Evolutionary conservation across 2,113 vertebrate genomes (phyloP).

Genomic region (Psammodynastes pulverulentus): DNA sequence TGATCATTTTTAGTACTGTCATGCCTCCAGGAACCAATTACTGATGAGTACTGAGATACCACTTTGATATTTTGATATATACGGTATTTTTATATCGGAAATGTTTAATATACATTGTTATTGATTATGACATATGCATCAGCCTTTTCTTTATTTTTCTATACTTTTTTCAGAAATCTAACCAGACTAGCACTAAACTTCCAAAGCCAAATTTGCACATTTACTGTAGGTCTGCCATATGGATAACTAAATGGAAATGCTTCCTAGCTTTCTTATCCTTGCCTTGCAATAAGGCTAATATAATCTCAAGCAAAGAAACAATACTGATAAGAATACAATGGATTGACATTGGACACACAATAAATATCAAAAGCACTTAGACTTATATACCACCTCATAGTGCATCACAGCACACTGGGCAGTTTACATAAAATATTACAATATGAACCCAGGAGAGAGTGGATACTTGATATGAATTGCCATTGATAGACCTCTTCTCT

Average conservation of each 20-base stretch:
- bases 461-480: neutral
- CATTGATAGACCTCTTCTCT: neutral
- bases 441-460: neutral
- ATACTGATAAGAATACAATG: neutral
- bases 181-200: neutral
- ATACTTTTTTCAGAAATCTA: neutral
- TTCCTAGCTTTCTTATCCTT: neutral
- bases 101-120: neutral
- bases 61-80: neutral
- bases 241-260: neutral
- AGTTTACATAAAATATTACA: neutral
- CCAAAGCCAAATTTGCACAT: neutral
- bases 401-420: neutral
- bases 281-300: neutral
- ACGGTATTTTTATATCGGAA: neutral
- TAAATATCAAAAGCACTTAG: neutral
- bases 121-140: neutral
- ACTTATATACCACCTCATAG: neutral
- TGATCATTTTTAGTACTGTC: neutral
- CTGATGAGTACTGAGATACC: neutral
- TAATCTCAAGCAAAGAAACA: neutral
- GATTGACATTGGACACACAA: neutral
- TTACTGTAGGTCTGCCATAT: neutral
- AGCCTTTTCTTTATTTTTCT: neutral
- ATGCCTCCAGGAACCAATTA: neutral